Conservation (phyloP, 2,797 vertebrate species). For the Malurus splendens region DNA sequence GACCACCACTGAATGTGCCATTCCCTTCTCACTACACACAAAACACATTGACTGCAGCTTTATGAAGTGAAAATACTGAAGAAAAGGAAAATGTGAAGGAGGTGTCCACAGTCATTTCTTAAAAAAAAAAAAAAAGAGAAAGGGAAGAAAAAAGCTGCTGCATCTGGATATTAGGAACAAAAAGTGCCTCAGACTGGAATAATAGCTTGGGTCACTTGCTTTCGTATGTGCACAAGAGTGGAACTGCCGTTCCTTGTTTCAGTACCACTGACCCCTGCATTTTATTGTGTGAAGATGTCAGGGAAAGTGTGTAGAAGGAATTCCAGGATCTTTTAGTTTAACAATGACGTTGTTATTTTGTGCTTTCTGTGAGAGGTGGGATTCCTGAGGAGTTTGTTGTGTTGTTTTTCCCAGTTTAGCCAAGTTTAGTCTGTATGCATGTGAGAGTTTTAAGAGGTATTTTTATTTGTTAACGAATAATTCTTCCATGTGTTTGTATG, state of each 20-base stretch:
- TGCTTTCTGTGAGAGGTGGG: slow-evolving; percentile 33
- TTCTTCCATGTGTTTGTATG: not conserved
- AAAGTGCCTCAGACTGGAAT: slow-evolving; percentile 81
- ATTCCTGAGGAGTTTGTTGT: not conserved
- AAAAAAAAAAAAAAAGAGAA: slow-evolving; percentile 6
- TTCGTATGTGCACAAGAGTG: slow-evolving; percentile 78
- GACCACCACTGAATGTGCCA: slow-evolving; percentile 91
- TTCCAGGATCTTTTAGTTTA: slow-evolving; percentile 51
- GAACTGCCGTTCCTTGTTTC: slow-evolving; percentile 87
- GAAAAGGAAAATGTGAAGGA: slow-evolving; percentile 87
- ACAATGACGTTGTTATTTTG: slow-evolving; percentile 72
- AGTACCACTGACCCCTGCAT: slow-evolving; percentile 87
- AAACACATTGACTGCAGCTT: slow-evolving; percentile 96
- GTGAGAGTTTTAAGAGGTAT: slow-evolving; percentile 62
- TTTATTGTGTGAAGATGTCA: slow-evolving; percentile 84
- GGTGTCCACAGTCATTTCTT: slow-evolving; percentile 87
- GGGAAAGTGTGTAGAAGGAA: slow-evolving; percentile 83
- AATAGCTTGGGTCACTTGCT: slow-evolving; percentile 85
- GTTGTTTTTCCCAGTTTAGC: not conserved
- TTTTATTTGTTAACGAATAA: slow-evolving; percentile 69
- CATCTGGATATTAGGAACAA: slow-evolving; percentile 89
- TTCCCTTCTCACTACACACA: slow-evolving; percentile 86
- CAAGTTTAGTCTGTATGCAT: slow-evolving; percentile 52
- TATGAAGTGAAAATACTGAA: slow-evolving; percentile 92
- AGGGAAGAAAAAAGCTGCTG: slow-evolving; percentile 71